Percentiles rank a stretch among this genome's conserved stretches.
phyloP scores from a whole-genome alignment of 2,888 invertebrate species.

The Microctonus aethiopoides region DNA sequence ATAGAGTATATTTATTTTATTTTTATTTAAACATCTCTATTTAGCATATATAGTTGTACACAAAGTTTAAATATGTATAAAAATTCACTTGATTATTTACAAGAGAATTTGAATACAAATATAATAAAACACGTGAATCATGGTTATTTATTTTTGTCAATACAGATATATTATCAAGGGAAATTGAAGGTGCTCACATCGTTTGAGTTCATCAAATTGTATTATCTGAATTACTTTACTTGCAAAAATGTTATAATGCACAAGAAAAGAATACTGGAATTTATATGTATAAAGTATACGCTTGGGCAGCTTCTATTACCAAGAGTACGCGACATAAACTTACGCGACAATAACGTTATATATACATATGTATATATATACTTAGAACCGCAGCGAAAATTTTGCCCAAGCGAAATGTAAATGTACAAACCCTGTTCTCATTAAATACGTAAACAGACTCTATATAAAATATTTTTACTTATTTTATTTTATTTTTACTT shows the following conservation, averaged over 20 bases:
- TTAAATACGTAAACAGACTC: conserved; percentile 19
- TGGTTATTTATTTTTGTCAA: too few species aligned
- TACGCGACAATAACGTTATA: not conserved
- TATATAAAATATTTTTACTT: not conserved
- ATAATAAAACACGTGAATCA: too few species aligned
- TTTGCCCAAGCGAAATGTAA: not conserved
- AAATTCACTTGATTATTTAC: too few species aligned
- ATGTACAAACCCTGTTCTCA: not conserved
- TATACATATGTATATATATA: not conserved
- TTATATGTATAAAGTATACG: not conserved
- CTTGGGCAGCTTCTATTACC: not conserved
- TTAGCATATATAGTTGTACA: too few species aligned
- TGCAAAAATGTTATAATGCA: not conserved
- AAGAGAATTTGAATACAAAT: too few species aligned
- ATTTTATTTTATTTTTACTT: not conserved
- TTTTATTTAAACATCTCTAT: too few species aligned
- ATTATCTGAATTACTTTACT: conserved; percentile 33
- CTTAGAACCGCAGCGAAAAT: not conserved
- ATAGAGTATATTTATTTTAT: too few species aligned
- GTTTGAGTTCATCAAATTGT: conserved; percentile 35
- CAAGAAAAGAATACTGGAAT: not conserved
- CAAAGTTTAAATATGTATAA: too few species aligned
- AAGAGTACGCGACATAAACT: not conserved
- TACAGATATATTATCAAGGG: too few species aligned
- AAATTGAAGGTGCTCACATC: not conserved